A percentile compares a stretch with the other conserved stretches of the same genome.
These are phyloP conservation scores for Shinisaurus crocodilurus DNA, from an alignment of 2,113 vertebrate genomes.

Conservation along the genomic window DNA sequence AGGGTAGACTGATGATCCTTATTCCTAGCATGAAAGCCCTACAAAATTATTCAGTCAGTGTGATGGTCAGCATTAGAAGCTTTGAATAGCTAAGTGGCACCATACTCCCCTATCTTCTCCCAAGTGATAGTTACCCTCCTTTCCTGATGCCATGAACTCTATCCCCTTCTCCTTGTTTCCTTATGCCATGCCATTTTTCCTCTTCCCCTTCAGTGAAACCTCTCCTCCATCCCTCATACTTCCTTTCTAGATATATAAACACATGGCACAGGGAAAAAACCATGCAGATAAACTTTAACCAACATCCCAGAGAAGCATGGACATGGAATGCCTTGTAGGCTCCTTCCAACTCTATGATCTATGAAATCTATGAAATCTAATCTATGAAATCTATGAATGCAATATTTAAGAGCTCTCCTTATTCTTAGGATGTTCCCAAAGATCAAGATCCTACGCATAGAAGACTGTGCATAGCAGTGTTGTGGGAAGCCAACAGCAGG, in stretches of 20 bases:
- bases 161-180: neutral
- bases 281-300: neutral
- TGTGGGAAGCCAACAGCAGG: neutral
- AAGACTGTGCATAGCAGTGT: neutral
- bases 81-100: neutral
- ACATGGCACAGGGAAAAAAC: neutral
- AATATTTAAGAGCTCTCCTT: neutral
- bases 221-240: neutral
- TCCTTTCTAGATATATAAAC: neutral
- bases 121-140: neutral
- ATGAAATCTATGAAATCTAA: no score
- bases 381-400: no score
- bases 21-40: neutral
- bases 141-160: no score
- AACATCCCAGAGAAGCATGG: neutral
- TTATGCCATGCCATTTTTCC: neutral
- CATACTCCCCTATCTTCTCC: neutral
- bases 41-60: no score
- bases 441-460: neutral
- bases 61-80: neutral
- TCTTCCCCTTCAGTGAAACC: no score
- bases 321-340: no score
- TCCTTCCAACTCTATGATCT: no score
- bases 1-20: neutral
- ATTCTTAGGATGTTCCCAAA: neutral